Conservation (phyloP, 2,797 vertebrate genomes). For the Perdix hodgsoniae region DNA sequence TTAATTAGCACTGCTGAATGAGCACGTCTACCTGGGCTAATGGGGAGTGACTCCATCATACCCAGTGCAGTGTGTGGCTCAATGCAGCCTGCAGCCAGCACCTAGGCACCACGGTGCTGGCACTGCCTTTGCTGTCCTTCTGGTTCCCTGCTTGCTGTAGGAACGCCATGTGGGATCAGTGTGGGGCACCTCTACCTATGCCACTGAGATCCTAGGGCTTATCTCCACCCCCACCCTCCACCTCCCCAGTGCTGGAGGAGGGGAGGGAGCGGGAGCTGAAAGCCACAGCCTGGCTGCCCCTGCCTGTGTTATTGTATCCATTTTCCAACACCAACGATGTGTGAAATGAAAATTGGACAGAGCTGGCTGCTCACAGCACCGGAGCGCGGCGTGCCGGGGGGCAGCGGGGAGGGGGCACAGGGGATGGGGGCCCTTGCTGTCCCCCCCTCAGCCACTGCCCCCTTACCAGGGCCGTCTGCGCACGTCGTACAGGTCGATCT, state of each 20-base stretch:
- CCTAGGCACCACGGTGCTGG: background rate
- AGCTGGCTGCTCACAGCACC: conserved; percentile 72
- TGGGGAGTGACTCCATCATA: background rate
- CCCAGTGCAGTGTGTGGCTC: background rate
- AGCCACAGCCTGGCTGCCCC: conserved; percentile 16
- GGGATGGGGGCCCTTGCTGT: background rate
- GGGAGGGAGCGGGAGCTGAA: background rate
- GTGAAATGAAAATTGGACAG: conserved; percentile 80
- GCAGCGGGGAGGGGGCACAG: background rate
- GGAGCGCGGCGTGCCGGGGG: background rate
- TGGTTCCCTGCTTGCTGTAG: background rate
- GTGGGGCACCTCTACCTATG: background rate
- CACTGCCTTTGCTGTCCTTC: background rate
- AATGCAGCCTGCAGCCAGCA: background rate
- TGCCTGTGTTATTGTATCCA: conserved; percentile 59
- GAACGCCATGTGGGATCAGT: background rate
- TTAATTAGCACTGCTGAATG: background rate
- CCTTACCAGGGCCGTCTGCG: conserved; percentile 97
- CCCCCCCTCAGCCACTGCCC: background rate
- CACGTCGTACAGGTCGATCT: conserved; percentile 98
- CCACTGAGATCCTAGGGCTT: conserved; percentile 15
- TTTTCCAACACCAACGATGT: conserved; percentile 75
- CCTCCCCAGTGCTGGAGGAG: background rate
- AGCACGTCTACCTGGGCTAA: background rate
- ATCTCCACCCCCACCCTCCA: background rate